Conservation (phyloP, 2,797 vertebrate genomes). For the Phoxinus dragarum region DNA sequence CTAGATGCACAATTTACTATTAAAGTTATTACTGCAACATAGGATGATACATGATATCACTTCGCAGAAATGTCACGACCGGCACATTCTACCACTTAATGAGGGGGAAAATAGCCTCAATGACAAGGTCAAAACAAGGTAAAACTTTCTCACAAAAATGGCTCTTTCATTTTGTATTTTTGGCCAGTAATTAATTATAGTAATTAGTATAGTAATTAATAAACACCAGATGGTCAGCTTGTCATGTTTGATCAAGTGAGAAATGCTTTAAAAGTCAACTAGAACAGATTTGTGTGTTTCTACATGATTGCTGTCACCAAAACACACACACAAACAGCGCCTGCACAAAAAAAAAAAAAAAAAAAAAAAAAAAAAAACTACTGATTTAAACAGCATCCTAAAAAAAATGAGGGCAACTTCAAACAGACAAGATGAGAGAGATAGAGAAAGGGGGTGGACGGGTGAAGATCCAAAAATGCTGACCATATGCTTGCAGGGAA, state of each 20-base stretch:
- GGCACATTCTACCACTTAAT: neutral
- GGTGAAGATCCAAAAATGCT: constrained; percentile 34
- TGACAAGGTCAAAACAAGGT: neutral
- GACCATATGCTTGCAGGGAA: constrained; percentile 23
- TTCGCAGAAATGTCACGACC: neutral
- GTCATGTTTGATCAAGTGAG: constrained; percentile 23
- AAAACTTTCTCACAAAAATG: neutral
- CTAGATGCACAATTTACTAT: neutral
- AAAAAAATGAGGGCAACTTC: constrained; percentile 24
- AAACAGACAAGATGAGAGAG: constrained; percentile 34
- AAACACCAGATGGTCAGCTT: constrained; percentile 37
- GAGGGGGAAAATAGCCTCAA: neutral
- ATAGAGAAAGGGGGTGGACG: neutral
- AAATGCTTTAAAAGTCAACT: constrained; percentile 17
- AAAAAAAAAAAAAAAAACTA: neutral
- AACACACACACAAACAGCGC: neutral
- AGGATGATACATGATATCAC: neutral
- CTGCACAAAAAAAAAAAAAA: neutral
- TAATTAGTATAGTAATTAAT: constrained; percentile 34
- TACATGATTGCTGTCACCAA: constrained; percentile 19
- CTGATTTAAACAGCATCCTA: constrained; percentile 28
- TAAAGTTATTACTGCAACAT: neutral
- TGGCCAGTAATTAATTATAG: constrained; percentile 33
- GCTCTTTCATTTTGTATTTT: constrained; percentile 18
- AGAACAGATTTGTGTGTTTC: constrained; percentile 57